Evolutionary conservation across 2,113 vertebrate species (phyloP), one percentile per base, ranked within the genome.

Genomic region (Arothron firmamentum): DNA sequence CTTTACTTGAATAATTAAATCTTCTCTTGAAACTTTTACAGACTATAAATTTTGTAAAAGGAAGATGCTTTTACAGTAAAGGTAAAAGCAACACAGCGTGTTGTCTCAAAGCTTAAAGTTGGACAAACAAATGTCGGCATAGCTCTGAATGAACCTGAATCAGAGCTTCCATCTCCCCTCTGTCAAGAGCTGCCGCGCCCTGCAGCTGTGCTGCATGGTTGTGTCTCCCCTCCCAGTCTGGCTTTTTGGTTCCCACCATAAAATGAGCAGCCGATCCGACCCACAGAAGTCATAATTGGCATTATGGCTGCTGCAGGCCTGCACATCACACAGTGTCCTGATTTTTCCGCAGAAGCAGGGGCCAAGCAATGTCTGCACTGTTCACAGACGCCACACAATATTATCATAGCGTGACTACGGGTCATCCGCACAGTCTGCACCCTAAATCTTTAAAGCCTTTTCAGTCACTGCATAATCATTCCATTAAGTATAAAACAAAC

Each of bases 341-440:
- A 88, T 85, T 89, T 84, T 85, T 84, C 77, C 25, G 1, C 59
- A 45, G 55, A 78, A 62, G 74, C 16, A 74, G 64, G 58, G 78
- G 68, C 52, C 38, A 68, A 65, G 75, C 70, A 79, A 75, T 78
- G 82, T 78, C 75, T 74, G 71, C 74, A 69, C 79, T 75, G 72
- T 78, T 77, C 74, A 38, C 34, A 81, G 86, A 81, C 66, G 67
- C 73, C 63, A 79, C 70, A 80, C 76, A 78, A 80, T 79, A 77
- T 85, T 87, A 78, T 78, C 23, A 64, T 85, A 82, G 87, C 83
- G 62, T 88, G 89, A 90, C 86, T 80, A 61, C 67, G 69, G 64
- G 75, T 76, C 77, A 78, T 78, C 51, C 62, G 57, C 65, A 28
- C 25, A 55, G 57, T 52, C 61, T 69, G 48, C 58, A 57, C 62